Base-by-base conservation (phyloP, 1,140 invertebrate genomes). In the Ylistrum balloti region DNA sequence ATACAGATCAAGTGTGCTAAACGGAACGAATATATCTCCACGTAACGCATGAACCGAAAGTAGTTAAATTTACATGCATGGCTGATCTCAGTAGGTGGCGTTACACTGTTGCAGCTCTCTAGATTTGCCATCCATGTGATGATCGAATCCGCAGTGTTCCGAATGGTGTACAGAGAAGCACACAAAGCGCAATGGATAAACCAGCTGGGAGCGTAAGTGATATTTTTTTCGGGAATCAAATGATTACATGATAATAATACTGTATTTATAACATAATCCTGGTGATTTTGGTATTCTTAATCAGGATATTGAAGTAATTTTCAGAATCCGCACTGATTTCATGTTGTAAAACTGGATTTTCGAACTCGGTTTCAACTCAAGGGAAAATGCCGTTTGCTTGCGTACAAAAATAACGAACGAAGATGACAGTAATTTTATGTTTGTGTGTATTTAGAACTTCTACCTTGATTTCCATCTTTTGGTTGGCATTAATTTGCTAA, bases 151-250 rank as follows among this genome's bases (percentile, higher is more conserved):
- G 56, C 56, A 28, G 9, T 74, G 56, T 74, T 74, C 56, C 56
- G 56, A 74, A 74, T n/a, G 56, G 56, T 11, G 22, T 74, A 28
- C 56, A n/a, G 56, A 48, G 45, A 74, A 74, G 56, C 56, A 74
- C 56, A 74, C 56, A 74, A 74, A 74, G 56, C 56, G 56, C 22
- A 28, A 74, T 74, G 56, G 56, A 74, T 74, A 74, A 74, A 28
- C 56, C 56, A 74, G 56, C 56, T 74, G 56, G 22, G n/a, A 74
- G 56, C 56, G 56, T 74, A 28, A 74, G 56, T 74, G n/a, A 74
- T 28, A 74, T 28, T 28, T 74, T 74, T n/a, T 74, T 74, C 56
- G 5, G 9, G 56, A 28, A 28, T 28, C 56, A 74, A 74, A 28
- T 28, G 22, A 74, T 74, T 74, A 28, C 56, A 5, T 28, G 22